Evolutionary conservation across 2,797 vertebrate species (phyloP).

Genomic region (Amazonetta brasiliensis): DNA sequence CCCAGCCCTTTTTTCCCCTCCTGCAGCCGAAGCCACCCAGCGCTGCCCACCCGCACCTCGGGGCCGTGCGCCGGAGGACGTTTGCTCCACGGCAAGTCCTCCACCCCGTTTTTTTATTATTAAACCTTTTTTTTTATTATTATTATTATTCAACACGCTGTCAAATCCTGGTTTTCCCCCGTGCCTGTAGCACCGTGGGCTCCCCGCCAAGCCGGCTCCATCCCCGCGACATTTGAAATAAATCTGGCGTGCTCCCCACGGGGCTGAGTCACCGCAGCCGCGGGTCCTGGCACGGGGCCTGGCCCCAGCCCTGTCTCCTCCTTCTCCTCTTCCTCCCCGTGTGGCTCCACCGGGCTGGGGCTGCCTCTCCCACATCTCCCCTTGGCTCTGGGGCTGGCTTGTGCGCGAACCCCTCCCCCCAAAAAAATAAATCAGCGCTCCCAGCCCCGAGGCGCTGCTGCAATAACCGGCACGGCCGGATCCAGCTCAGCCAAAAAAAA

Average conservation of each 20-base stretch:
- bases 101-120: background rate
- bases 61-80: background rate
- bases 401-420: background rate
- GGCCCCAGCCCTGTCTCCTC: background rate
- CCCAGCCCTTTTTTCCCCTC: background rate
- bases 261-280: background rate
- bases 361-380: background rate
- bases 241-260: background rate
- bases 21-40: background rate
- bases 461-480: background rate
- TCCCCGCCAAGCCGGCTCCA: background rate
- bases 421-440: background rate
- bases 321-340: background rate
- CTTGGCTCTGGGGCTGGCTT: background rate
- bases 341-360: background rate
- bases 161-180: background rate
- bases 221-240: background rate
- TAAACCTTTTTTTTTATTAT: background rate
- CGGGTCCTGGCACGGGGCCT: background rate
- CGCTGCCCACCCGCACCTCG: fast-evolving
- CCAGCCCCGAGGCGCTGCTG: background rate
- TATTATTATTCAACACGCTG: fast-evolving
- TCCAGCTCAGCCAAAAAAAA: background rate
- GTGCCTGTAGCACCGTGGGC: background rate
- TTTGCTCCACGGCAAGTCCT: fast-evolving